phyloP scores from a whole-genome alignment of 2,888 invertebrate species.

The Drosophila trichaetosa region DNA sequence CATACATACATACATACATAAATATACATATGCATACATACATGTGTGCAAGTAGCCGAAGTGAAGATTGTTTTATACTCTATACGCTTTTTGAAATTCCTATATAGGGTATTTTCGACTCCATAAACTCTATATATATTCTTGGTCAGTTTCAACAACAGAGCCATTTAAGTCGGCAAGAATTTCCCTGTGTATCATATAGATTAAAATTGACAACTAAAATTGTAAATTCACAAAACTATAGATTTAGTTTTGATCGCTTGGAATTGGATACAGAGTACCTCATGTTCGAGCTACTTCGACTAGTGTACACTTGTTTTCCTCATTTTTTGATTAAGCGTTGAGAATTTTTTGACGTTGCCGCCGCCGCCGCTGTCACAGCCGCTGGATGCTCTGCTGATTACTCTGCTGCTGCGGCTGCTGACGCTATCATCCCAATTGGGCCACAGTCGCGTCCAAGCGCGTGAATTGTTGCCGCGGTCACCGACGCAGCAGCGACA shows the following conservation, averaged over 20 bases:
- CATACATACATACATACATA: slow-evolving; percentile 10
- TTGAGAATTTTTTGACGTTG: slow-evolving; percentile 75
- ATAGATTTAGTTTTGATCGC: neutral
- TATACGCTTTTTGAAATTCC: neutral
- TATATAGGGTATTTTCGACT: neutral
- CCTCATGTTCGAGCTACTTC: neutral
- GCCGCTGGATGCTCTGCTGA: slow-evolving; percentile 13
- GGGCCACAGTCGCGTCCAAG: slow-evolving; percentile 38
- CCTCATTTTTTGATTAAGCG: slow-evolving; percentile 67
- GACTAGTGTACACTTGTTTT: slow-evolving; percentile 8
- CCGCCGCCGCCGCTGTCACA: slow-evolving; percentile 37
- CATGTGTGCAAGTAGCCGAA: slow-evolving; percentile 73
- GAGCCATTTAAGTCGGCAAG: neutral
- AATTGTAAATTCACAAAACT: neutral
- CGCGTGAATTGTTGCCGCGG: slow-evolving; percentile 43
- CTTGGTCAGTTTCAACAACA: neutral
- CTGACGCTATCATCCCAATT: slow-evolving; percentile 53
- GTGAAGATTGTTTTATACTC: slow-evolving; percentile 57
- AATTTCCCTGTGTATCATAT: neutral
- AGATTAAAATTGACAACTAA: neutral
- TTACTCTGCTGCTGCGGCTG: slow-evolving; percentile 14
- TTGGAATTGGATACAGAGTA: neutral
- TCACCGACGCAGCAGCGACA: slow-evolving; percentile 28
- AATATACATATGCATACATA: slow-evolving; percentile 33
- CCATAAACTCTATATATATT: neutral